Percentiles rank a stretch among this genome's conserved stretches.
Conservation (phyloP, 2,113 vertebrate species). For the Numenius arquata region DNA sequence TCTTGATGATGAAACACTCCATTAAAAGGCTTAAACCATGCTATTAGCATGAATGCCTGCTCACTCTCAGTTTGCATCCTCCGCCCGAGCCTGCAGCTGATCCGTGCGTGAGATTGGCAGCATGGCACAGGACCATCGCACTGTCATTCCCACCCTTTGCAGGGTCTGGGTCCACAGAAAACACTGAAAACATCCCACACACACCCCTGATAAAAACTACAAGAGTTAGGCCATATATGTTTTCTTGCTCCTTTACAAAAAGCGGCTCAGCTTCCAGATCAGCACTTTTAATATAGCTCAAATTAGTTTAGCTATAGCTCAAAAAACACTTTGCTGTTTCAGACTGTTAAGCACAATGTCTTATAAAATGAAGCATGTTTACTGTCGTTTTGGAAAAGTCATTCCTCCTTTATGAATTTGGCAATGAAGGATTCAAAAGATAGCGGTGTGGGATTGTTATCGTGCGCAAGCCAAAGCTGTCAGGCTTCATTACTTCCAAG, state of each 20-base stretch:
- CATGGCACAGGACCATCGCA: not conserved
- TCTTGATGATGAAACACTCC: not conserved
- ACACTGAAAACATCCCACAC: not conserved
- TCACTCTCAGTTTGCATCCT: not conserved
- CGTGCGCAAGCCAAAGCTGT: constrained; percentile 67
- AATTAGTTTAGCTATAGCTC: constrained; percentile 65
- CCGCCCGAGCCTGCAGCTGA: not conserved
- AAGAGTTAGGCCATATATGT: not conserved
- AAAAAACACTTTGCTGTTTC: constrained; percentile 55
- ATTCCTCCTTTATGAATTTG: constrained; percentile 72
- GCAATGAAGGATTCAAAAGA: constrained; percentile 72
- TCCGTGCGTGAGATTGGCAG: fast-evolving
- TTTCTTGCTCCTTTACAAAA: not conserved
- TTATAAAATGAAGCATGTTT: constrained; percentile 72
- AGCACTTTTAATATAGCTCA: constrained; percentile 52
- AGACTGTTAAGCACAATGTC: constrained; percentile 70
- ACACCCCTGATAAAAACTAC: not conserved
- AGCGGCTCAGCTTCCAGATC: constrained; percentile 12
- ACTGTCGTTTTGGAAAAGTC: constrained; percentile 60
- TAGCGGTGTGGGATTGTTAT: constrained; percentile 64
- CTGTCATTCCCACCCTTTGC: not conserved
- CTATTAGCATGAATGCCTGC: not conserved
- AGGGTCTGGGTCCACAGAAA: not conserved
- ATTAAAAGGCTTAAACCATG: not conserved
- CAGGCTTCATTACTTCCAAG: constrained; percentile 77